Conservation (phyloP, 2,888 invertebrate species). For the Tetropium fuscum region DNA sequence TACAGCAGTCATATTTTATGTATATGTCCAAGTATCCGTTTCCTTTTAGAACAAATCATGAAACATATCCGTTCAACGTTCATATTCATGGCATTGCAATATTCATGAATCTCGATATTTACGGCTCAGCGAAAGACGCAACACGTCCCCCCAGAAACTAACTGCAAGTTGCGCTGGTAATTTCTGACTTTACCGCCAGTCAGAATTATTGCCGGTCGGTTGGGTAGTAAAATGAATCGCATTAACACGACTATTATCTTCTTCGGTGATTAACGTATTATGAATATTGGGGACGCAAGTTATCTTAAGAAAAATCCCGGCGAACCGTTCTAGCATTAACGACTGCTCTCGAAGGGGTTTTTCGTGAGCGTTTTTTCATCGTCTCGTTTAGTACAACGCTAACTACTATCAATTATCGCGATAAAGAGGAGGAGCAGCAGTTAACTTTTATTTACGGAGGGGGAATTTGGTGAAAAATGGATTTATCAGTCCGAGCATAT, state of each 20-base stretch:
- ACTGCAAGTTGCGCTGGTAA: background rate
- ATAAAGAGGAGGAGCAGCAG: background rate
- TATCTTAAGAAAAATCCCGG: slow-evolving; percentile 8
- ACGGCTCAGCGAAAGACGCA: background rate
- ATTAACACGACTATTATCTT: slow-evolving; percentile 49
- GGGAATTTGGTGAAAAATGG: too few relatives aligned
- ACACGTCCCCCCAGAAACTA: background rate
- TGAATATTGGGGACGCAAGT: slow-evolving; percentile 44
- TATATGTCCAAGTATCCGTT: too few relatives aligned
- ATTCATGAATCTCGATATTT: background rate
- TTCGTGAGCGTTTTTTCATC: background rate
- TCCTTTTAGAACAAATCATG: too few relatives aligned
- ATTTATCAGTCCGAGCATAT: too few relatives aligned
- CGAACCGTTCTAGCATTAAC: slow-evolving; percentile 14
- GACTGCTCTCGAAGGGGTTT: background rate
- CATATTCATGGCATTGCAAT: too few relatives aligned
- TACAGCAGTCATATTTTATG: too few relatives aligned
- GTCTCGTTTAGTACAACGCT: slow-evolving; percentile 3
- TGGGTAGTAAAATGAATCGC: slow-evolving; percentile 36
- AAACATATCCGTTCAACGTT: too few relatives aligned
- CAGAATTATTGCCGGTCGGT: slow-evolving; percentile 3
- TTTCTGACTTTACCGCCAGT: slow-evolving; percentile 6
- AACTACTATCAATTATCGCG: slow-evolving; percentile 2
- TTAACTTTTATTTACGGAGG: too few relatives aligned
- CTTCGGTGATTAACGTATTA: slow-evolving; percentile 49